A percentile compares a stretch with the other conserved stretches of the same genome.
These are phyloP conservation scores for Brachionus plicatilis DNA, from an alignment of 1,140 invertebrate species.

Conservation along the genomic window DNA sequence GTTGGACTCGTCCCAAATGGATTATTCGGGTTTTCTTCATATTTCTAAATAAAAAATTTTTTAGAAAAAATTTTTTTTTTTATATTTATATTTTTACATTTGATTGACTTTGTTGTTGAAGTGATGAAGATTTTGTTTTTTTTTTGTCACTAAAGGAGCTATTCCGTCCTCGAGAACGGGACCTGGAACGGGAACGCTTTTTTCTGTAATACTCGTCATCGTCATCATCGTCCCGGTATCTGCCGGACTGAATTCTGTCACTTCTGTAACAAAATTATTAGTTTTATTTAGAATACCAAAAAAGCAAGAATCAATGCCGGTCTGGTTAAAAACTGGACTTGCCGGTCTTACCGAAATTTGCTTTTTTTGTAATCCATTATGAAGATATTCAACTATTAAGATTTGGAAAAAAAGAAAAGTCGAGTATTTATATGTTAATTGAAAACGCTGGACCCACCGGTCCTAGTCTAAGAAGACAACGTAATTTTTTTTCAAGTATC, in stretches of 20 bases:
- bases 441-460: neutral
- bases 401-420: neutral
- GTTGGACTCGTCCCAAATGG: slow-evolving; percentile 71
- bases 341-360: slow-evolving; percentile 22
- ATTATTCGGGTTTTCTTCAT: slow-evolving; percentile 68
- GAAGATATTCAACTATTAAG: neutral
- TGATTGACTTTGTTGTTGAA: neutral
- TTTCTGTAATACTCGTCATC: neutral
- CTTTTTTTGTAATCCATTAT: slow-evolving; percentile 33
- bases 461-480: neutral
- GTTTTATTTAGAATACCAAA: neutral
- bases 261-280: slow-evolving; percentile 30
- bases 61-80: neutral
- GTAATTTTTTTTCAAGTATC: neutral
- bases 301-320: neutral
- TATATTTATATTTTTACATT: neutral
- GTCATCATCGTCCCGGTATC: neutral
- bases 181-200: neutral
- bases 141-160: neutral
- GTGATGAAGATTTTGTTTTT: neutral
- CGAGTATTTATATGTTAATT: slow-evolving; percentile 1
- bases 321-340: neutral
- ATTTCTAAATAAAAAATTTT: slow-evolving; percentile 58
- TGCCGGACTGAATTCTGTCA: neutral
- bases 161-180: neutral